Conservation (phyloP, 1,140 invertebrate genomes). For the Camponotus vicinus region DNA sequence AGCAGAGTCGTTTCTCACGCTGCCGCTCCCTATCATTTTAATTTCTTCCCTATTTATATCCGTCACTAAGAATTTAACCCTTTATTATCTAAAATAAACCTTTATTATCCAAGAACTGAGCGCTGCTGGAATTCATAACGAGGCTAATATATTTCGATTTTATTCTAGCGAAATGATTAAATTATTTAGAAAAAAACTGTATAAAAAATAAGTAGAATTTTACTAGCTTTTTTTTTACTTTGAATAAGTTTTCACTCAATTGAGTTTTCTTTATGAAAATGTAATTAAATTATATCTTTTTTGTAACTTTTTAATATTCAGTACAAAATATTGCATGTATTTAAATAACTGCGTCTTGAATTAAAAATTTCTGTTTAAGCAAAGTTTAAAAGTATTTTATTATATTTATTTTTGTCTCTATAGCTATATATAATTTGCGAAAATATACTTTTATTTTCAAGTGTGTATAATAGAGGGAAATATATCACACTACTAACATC, state of each 20-base stretch:
- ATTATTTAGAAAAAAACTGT: neutral
- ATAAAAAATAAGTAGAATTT: neutral
- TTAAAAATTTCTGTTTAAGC: constrained; percentile 17
- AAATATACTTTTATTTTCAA: neutral
- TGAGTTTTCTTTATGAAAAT: neutral
- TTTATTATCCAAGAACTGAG: neutral
- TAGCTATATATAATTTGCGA: neutral
- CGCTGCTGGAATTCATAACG: neutral
- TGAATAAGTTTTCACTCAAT: neutral
- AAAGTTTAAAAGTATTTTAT: neutral
- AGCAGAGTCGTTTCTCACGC: constrained; percentile 29
- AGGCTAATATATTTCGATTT: constrained; percentile 10
- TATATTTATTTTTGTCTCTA: neutral
- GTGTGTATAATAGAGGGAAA: neutral
- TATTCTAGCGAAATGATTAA: constrained; percentile 17
- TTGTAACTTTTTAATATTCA: constrained; percentile 2
- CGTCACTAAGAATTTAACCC: constrained; percentile 10
- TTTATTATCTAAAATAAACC: neutral
- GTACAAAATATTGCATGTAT: neutral
- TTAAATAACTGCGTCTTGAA: neutral
- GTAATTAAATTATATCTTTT: neutral
- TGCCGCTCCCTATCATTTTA: constrained; percentile 26
- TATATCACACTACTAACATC: neutral
- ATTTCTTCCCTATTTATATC: constrained; percentile 3
- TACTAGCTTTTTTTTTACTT: neutral